Percentiles rank a stretch among this genome's conserved stretches.
phyloP scores from a whole-genome alignment of 2,888 invertebrate species.

The Drosophila mimetica region DNA sequence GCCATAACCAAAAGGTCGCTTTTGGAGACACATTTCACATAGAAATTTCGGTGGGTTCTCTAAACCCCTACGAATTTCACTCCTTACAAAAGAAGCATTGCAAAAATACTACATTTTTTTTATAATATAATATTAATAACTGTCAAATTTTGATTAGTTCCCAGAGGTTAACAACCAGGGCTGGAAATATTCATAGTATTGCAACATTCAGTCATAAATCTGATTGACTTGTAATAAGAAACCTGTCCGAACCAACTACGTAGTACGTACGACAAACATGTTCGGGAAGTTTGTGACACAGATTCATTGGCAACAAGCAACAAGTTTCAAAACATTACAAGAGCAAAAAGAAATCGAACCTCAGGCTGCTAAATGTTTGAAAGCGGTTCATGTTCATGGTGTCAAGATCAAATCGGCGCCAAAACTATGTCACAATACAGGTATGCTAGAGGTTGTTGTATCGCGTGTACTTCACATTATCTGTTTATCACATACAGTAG shows the following conservation, averaged over 20 bases:
- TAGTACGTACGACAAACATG: not conserved
- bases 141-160: constrained; percentile 6
- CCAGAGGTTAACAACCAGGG: not conserved
- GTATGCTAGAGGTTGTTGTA: constrained; percentile 23
- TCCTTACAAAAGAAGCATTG: too few relatives aligned
- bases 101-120: too few relatives aligned
- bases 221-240: constrained; percentile 8
- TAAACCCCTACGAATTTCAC: too few relatives aligned
- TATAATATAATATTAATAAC: too few relatives aligned
- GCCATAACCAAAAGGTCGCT: not conserved
- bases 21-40: constrained; percentile 4
- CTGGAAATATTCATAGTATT: not conserved
- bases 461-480: constrained; percentile 35
- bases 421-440: constrained; percentile 38
- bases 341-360: constrained; percentile 37
- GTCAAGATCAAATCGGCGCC: constrained; percentile 43
- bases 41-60: too few relatives aligned
- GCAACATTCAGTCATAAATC: not conserved
- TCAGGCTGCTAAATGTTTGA: constrained; percentile 21
- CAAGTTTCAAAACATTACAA: constrained; percentile 38
- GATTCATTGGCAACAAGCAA: constrained; percentile 19
- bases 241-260: not conserved
- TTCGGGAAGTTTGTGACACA: not conserved
- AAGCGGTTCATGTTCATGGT: constrained; percentile 39
- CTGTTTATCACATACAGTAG: constrained; percentile 27